phyloP scores from a whole-genome alignment of 2,113 vertebrate species.

The Pampusana beccarii region DNA sequence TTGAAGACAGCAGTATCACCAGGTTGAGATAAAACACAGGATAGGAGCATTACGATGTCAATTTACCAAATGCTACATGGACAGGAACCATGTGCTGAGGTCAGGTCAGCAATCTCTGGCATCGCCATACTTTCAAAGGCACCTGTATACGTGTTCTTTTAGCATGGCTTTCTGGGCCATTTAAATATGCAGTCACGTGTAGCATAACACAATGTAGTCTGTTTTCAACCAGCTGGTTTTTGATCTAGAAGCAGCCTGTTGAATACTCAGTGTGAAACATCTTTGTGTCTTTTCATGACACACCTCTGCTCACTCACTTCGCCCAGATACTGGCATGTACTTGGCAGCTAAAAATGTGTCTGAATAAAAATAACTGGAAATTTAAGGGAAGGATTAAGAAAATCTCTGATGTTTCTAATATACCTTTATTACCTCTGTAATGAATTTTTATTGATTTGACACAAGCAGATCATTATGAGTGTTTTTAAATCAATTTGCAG shows the following conservation, averaged over 20 bases:
- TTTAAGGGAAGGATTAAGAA: slow-evolving; percentile 18
- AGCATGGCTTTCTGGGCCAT: neutral
- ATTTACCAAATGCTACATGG: rapidly evolving
- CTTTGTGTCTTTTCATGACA: neutral
- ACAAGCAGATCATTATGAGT: neutral
- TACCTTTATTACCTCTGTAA: neutral
- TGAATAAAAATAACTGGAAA: slow-evolving; percentile 6
- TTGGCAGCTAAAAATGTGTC: neutral
- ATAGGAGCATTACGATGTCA: neutral
- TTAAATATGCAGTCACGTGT: neutral
- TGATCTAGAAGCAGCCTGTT: neutral
- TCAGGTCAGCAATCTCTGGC: neutral
- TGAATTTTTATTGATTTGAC: slow-evolving; percentile 29
- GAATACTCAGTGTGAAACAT: neutral
- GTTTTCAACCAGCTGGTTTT: neutral
- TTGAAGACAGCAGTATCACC: neutral
- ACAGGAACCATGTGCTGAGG: neutral
- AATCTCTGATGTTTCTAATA: slow-evolving; percentile 2
- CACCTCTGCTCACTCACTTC: neutral
- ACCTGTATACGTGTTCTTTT: neutral
- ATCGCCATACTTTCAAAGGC: neutral
- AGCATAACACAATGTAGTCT: neutral
- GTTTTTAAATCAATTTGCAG: slow-evolving; percentile 25
- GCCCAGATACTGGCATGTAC: neutral
- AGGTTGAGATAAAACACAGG: neutral